phyloP scores from a whole-genome alignment of 2,888 invertebrate genomes.

The Azorinus chamasolen region DNA sequence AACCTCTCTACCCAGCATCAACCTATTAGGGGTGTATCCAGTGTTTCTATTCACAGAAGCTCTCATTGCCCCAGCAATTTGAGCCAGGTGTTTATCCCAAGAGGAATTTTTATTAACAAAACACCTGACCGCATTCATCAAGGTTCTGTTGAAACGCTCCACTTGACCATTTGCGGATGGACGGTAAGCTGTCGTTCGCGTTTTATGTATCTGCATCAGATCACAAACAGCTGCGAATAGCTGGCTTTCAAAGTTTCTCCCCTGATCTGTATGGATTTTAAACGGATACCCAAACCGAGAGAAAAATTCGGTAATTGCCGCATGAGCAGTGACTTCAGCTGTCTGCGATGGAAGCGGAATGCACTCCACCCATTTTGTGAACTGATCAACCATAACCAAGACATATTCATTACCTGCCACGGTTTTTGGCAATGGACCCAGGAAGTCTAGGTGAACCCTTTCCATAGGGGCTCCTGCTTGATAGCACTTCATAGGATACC shows the following conservation, averaged over 20 bases:
- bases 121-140: conserved; percentile 15
- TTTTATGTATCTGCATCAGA: conserved; percentile 14
- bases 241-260: conserved; percentile 17
- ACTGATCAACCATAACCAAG: no score
- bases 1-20: conserved; percentile 7
- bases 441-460: conserved; percentile 36
- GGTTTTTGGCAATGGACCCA: no score
- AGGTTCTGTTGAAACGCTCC: conserved; percentile 10
- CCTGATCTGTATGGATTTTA: conserved; percentile 12
- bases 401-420: no score
- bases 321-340: conserved; percentile 21
- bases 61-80: conserved; percentile 4
- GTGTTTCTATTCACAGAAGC: conserved; percentile 7
- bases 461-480: conserved; percentile 22
- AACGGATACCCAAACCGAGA: conserved; percentile 24
- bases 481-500: conserved; percentile 8
- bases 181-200: conserved; percentile 29
- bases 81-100: conserved; percentile 9
- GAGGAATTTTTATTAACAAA: background rate
- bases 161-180: conserved; percentile 19
- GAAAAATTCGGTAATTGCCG: conserved; percentile 16
- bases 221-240: conserved; percentile 17
- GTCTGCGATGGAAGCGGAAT: conserved; percentile 26
- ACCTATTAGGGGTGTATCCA: conserved; percentile 1
- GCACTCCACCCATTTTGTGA: conserved; percentile 32